A percentile compares a stretch with the other conserved stretches of the same genome.
These are phyloP conservation scores for Gallinago undulata DNA, from an alignment of 2,113 vertebrate species.

Conservation along the genomic window DNA sequence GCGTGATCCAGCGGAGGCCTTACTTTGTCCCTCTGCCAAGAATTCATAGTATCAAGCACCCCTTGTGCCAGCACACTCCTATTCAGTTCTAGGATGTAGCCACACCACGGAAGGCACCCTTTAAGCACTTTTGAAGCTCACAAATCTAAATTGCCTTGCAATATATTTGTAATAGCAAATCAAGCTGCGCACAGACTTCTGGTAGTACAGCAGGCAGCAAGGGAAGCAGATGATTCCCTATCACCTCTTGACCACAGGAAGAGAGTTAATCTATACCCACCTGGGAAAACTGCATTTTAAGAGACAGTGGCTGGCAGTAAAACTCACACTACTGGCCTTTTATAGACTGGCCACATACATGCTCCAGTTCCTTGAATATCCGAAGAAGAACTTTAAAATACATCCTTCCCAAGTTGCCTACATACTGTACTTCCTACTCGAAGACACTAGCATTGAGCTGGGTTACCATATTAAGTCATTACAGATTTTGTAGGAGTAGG, in stretches of 20 bases:
- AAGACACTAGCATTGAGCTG: background rate
- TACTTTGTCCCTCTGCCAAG: background rate
- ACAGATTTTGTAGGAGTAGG: background rate
- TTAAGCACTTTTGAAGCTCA: background rate
- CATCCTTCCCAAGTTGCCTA: background rate
- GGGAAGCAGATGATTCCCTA: background rate
- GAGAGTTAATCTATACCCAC: background rate
- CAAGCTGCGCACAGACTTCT: background rate
- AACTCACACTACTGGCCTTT: background rate
- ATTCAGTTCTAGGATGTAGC: background rate
- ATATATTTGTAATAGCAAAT: background rate
- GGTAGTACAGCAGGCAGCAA: background rate
- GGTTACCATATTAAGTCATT: background rate
- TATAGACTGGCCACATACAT: background rate
- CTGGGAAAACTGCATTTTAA: background rate
- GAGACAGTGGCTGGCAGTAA: background rate
- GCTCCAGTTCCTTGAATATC: background rate
- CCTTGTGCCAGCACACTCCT: background rate
- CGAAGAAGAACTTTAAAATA: background rate
- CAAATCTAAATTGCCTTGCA: background rate
- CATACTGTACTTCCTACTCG: background rate
- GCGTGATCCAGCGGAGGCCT: background rate
- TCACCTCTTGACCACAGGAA: fast-evolving
- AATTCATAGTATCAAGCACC: background rate
- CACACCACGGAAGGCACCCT: background rate